Evolutionary conservation across 2,888 invertebrate genomes (phyloP).

Genomic region (Pyrrhosoma nymphula): DNA sequence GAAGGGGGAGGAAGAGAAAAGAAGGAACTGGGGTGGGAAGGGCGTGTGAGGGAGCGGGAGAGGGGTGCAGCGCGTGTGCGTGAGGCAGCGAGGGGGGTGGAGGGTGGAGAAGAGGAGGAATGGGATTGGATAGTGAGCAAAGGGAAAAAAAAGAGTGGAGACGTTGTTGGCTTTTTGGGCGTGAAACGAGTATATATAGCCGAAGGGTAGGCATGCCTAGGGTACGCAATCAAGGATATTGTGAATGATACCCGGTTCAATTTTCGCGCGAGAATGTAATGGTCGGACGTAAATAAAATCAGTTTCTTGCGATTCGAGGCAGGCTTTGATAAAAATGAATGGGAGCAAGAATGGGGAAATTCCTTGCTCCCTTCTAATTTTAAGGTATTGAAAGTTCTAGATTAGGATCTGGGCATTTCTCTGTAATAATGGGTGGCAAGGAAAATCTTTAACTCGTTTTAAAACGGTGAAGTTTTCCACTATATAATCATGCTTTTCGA

Average conservation of each 20-base stretch:
- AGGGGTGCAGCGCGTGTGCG: background rate
- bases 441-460: background rate
- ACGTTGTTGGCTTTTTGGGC: slow-evolving; percentile 59
- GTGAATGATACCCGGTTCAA: slow-evolving; percentile 55
- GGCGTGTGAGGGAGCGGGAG: background rate
- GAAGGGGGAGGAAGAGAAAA: background rate
- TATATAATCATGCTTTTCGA: background rate
- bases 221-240: slow-evolving; percentile 64
- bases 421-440: background rate
- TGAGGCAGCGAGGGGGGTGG: background rate
- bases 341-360: slow-evolving; percentile 4
- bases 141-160: slow-evolving; percentile 7
- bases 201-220: slow-evolving; percentile 47
- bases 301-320: background rate
- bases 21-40: background rate
- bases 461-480: background rate
- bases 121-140: slow-evolving; percentile 19
- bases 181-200: slow-evolving; percentile 60
- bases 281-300: slow-evolving; percentile 59
- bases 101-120: background rate
- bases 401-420: background rate
- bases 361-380: background rate
- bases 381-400: slow-evolving; percentile 31
- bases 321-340: slow-evolving; percentile 64
- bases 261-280: slow-evolving; percentile 54